phyloP scores from a whole-genome alignment of 37 sponge, comb jelly and placozoan species.

The Halichondria panicea region DNA sequence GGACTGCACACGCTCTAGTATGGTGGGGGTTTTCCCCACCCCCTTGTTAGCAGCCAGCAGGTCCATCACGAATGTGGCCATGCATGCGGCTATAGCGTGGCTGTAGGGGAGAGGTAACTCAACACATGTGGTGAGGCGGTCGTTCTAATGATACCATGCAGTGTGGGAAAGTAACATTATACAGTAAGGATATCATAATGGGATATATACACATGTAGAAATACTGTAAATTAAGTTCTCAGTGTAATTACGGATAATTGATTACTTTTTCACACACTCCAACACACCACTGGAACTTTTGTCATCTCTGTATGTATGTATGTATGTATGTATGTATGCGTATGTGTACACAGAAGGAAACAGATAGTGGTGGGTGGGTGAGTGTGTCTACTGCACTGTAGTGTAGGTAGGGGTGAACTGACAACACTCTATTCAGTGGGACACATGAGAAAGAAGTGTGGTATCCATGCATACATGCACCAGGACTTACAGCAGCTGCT shows the following conservation, averaged over 20 bases:
- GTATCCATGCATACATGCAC: background rate
- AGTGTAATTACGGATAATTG: too few species aligned
- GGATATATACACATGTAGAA: background rate
- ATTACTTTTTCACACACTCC: constrained; percentile 9
- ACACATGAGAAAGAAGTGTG: background rate
- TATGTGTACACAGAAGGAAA: too few species aligned
- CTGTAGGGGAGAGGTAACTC: constrained; percentile 22
- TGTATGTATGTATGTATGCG: too few species aligned
- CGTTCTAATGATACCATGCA: too few species aligned
- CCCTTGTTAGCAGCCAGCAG: background rate
- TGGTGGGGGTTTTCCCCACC: background rate
- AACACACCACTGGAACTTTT: background rate
- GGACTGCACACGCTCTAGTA: constrained; percentile 33
- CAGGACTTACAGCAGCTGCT: constrained; percentile 23
- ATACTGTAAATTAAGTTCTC: background rate
- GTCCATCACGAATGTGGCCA: constrained; percentile 52
- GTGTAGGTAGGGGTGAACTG: too few species aligned
- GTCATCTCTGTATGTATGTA: constrained; percentile 5
- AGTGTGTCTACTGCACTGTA: too few species aligned
- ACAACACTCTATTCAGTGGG: background rate
- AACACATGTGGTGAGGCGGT: too few species aligned
- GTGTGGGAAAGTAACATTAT: background rate
- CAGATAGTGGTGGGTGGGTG: too few species aligned
- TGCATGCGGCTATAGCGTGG: constrained; percentile 53
- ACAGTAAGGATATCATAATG: background rate